These are phyloP conservation scores for Odontamblyopus rebecca DNA, from an alignment of 2,797 vertebrate species.

Conservation along the genomic window DNA sequence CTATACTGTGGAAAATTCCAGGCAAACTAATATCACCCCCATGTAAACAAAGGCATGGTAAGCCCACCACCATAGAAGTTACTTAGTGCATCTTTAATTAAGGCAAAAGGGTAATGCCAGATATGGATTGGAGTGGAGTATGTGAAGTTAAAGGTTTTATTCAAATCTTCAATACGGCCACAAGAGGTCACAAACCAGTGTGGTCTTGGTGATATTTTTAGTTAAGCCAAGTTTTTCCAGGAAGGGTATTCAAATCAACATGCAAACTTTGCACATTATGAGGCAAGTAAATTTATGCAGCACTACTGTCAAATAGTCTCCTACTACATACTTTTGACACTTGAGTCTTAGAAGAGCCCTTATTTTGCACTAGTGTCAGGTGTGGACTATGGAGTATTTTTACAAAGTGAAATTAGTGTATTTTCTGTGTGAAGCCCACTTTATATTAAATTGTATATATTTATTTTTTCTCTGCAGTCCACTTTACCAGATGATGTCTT, in stretches of 20 bases:
- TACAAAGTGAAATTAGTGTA: neutral
- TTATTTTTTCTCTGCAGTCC: conserved; percentile 72
- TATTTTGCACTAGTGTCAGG: neutral
- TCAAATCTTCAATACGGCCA: no score
- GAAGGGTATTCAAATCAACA: neutral
- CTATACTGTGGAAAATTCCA: no score
- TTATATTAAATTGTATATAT: neutral
- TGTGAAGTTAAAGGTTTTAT: no score
- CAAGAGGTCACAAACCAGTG: neutral
- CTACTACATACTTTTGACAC: no score
- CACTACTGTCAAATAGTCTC: neutral
- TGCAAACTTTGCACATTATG: neutral
- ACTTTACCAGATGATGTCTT: conserved; percentile 91
- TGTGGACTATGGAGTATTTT: neutral
- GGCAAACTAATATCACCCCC: no score
- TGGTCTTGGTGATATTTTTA: neutral
- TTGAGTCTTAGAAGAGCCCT: neutral
- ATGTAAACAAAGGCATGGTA: neutral
- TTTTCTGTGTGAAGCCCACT: neutral
- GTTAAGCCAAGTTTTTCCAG: neutral
- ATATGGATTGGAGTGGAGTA: no score
- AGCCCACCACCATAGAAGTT: neutral
- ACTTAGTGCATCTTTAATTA: no score
- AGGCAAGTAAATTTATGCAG: neutral
- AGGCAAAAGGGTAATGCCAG: no score